Conservation (phyloP, 2,113 vertebrate genomes). For the Austrofundulus limnaeus region DNA sequence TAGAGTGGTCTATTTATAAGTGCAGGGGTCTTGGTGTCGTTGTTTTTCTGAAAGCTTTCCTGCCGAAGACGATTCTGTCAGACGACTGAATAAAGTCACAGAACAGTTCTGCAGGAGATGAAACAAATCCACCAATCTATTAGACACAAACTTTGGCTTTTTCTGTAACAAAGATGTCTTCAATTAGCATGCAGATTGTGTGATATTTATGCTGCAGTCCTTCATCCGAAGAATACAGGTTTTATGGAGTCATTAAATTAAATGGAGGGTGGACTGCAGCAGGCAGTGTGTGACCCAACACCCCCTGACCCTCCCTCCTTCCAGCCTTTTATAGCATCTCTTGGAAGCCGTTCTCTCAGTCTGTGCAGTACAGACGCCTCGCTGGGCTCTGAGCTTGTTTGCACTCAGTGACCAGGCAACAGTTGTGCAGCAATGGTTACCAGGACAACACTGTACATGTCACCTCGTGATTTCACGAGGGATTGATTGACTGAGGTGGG, state of each 20-base stretch:
- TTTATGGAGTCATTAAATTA: constrained; percentile 55
- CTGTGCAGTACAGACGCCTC: constrained; percentile 29
- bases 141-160: constrained; percentile 34
- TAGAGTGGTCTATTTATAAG: constrained; percentile 66
- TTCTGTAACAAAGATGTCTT: constrained; percentile 13
- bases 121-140: no score
- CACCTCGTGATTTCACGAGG: constrained; percentile 68
- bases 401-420: constrained; percentile 67
- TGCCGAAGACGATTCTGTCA: constrained; percentile 35
- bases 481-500: constrained; percentile 70
- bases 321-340: constrained; percentile 42
- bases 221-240: constrained; percentile 29
- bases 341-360: constrained; percentile 38
- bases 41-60: constrained; percentile 34
- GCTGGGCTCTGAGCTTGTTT: constrained; percentile 46
- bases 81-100: constrained; percentile 52
- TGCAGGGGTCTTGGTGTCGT: constrained; percentile 37
- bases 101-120: no score
- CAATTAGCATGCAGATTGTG: constrained; percentile 31
- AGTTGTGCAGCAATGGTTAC: constrained; percentile 71
- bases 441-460: constrained; percentile 61
- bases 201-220: constrained; percentile 24
- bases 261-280: constrained; percentile 36
- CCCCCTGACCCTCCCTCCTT: constrained; percentile 30
- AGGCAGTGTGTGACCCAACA: constrained; percentile 54